Percentiles rank a stretch among this genome's conserved stretches.
phyloP scores from a whole-genome alignment of 1,140 invertebrate genomes.

The Musca vetustissima region DNA sequence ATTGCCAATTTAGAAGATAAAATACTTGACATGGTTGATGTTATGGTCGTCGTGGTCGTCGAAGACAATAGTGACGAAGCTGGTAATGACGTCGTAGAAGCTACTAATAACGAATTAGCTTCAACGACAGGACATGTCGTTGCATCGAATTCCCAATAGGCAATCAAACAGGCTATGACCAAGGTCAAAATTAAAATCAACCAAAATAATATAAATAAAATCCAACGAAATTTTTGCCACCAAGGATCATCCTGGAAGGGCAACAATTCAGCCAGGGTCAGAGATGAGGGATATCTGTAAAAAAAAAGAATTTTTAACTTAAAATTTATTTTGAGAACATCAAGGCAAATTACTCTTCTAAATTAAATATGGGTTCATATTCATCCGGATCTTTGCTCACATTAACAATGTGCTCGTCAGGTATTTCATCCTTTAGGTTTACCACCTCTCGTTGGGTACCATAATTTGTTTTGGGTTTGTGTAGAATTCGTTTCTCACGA shows the following conservation, averaged over 20 bases:
- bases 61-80: too few species aligned
- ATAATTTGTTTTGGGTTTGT: background rate
- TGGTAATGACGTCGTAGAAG: too few species aligned
- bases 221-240: constrained; percentile 5
- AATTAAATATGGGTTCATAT: background rate
- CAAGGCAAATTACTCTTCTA: constrained; percentile 1
- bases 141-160: background rate
- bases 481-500: background rate
- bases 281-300: background rate
- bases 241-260: constrained; percentile 7
- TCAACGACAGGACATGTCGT: too few species aligned
- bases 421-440: background rate
- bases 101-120: too few species aligned
- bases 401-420: constrained; percentile 2
- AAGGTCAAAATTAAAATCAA: background rate
- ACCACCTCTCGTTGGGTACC: background rate
- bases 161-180: background rate
- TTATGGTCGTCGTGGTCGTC: too few species aligned
- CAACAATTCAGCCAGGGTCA: constrained; percentile 1
- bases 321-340: background rate
- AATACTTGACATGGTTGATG: too few species aligned
- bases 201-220: constrained; percentile 12
- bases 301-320: background rate
- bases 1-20: too few species aligned
- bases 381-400: background rate